Conservation (phyloP, 2,113 vertebrate genomes). For the Phrynosoma blainvillii region DNA sequence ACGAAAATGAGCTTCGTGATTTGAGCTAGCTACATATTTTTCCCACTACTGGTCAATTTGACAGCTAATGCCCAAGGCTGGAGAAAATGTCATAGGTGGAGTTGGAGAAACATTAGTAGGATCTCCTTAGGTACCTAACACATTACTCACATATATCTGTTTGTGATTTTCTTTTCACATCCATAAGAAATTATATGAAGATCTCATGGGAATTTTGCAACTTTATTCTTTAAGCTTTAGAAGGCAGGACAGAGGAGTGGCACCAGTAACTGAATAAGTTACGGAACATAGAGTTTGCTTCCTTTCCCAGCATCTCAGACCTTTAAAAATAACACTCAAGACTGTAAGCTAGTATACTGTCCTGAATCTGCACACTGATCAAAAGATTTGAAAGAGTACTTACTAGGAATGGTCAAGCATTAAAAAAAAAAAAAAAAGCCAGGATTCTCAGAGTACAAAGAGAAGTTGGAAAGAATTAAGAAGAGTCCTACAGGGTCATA, state of each 20-base stretch:
- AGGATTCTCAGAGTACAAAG: neutral
- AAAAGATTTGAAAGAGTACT: neutral
- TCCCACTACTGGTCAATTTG: neutral
- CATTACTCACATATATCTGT: neutral
- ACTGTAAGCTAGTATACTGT: too few species aligned
- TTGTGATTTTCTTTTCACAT: neutral
- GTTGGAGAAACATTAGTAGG: conserved; percentile 19
- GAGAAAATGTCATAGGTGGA: neutral
- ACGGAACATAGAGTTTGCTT: too few species aligned
- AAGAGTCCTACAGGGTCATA: neutral
- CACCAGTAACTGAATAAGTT: neutral
- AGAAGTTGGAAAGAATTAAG: neutral
- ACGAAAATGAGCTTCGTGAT: conserved; percentile 21
- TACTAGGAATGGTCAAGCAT: neutral
- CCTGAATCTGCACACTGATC: neutral
- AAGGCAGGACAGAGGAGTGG: neutral
- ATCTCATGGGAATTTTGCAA: too few species aligned
- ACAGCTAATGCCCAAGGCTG: neutral
- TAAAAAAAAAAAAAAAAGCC: neutral
- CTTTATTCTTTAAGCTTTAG: neutral
- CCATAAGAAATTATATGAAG: neutral
- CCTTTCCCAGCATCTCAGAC: neutral
- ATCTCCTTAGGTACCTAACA: neutral
- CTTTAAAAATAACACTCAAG: neutral
- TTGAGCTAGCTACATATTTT: conserved; percentile 12